A percentile compares a stretch with the other conserved stretches of the same genome.
Evolutionary conservation across 2,888 invertebrate species (phyloP).

Genomic region (Pyrocoelia pectoralis): DNA sequence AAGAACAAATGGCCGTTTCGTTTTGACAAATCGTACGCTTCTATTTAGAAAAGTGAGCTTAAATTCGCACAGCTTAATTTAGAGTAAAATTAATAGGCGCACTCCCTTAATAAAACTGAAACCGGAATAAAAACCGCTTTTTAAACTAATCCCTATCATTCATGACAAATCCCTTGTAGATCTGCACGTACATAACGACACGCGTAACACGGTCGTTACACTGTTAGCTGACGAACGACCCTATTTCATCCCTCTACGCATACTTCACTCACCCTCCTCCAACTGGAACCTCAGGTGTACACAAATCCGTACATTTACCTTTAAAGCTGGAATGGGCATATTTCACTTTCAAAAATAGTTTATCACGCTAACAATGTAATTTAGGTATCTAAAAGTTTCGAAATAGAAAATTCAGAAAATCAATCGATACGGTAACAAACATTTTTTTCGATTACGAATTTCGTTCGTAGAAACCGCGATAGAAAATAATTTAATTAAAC

Average conservation of each 20-base stretch:
- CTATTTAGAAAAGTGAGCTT: conserved; percentile 15
- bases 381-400: too few species aligned
- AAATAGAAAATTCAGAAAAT: too few species aligned
- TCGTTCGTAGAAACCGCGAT: not conserved
- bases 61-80: conserved; percentile 19
- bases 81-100: conserved; percentile 21
- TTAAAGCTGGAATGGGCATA: conserved; percentile 32
- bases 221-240: conserved; percentile 48
- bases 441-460: too few species aligned
- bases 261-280: conserved; percentile 29
- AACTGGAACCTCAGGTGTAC: conserved; percentile 37
- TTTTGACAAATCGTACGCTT: conserved; percentile 28
- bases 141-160: conserved; percentile 46
- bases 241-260: conserved; percentile 46
- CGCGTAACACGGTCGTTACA: conserved; percentile 50
- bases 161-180: conserved; percentile 45
- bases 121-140: conserved; percentile 40
- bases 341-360: conserved; percentile 25
- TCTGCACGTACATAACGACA: conserved; percentile 50
- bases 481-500: conserved; percentile 40
- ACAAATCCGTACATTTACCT: conserved; percentile 36
- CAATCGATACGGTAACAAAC: too few species aligned
- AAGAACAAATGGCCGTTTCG: conserved; percentile 26
- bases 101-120: conserved; percentile 20
- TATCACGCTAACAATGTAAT: too few species aligned